Base-by-base conservation (phyloP, 2,888 invertebrate species). In the Epirrhoe alternata region DNA sequence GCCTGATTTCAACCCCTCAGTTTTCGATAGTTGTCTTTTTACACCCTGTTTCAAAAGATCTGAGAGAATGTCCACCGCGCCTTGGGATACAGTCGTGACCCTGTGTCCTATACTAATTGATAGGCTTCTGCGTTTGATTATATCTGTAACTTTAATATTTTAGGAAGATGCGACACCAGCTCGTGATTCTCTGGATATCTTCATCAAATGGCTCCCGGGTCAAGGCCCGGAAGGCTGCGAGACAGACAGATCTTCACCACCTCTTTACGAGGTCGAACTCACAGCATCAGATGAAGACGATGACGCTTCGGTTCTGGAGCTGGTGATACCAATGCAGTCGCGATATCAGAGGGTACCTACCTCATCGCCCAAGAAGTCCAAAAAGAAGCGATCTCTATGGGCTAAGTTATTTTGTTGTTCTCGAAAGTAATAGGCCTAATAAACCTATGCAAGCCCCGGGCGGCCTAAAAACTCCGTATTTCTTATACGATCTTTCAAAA, bases 281-380 rank as follows among this genome's bases (percentile, higher is more conserved):
- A 92, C 92, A 0, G 89, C 92, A 0, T 92, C 92, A 0, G 92
- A 92, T 24, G 92, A 93, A 73, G 93, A 93, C 1, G 92, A 92
- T 14, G 92, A 92, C 33, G 82, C 70, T 0, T 92, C 92, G 0
- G 86, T 90, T 0, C 72, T 92, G 1, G 92, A 93, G 61, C 80
- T 93, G 58, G 91, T 93, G 1, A 92, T 92, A 3, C 92, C 92
- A 0, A 83, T 90, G 75, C 85, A 87, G 53, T 73, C 84, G 0
- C 77, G 84, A 12, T 86, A 88, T 66, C 83, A 86, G 52, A 75
- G 86, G 7, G 85, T 88, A 0, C 87, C 88, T 0, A 87, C 87
- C 0, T 82, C 84, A 0, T 86, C 87, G 1, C 85, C 87, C 4
- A 82, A 83, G 58, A 86, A 84, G 70, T 6, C 71, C 0, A 78